These are phyloP conservation scores for Pachliopta kotzebuea DNA, from an alignment of 2,888 invertebrate species.

Conservation along the genomic window DNA sequence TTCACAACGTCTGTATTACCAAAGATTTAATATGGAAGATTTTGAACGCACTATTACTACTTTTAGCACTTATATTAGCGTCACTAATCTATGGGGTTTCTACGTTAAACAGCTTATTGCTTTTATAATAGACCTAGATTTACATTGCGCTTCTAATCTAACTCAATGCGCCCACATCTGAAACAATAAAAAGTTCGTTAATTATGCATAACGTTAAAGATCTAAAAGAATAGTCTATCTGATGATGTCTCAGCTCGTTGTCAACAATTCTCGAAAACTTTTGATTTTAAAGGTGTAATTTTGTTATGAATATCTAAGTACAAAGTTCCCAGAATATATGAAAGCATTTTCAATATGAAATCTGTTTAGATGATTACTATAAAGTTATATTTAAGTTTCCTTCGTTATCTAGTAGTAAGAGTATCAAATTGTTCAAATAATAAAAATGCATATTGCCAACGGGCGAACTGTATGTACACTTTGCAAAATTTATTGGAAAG, in stretches of 20 bases:
- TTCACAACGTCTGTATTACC: conserved; percentile 31
- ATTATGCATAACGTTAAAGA: no score
- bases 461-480: neutral
- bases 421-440: neutral
- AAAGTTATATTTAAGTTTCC: no score
- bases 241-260: no score
- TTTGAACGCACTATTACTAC: conserved; percentile 40
- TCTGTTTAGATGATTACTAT: no score
- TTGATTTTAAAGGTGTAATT: neutral
- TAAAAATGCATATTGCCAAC: neutral
- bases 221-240: no score
- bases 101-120: conserved; percentile 62
- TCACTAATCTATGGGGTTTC: conserved; percentile 66
- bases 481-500: conserved; percentile 2
- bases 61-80: conserved; percentile 56
- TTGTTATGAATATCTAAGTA: neutral
- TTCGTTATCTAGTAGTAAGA: no score
- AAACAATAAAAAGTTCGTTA: conserved; percentile 49
- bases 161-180: conserved; percentile 48
- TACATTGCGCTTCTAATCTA: conserved; percentile 43
- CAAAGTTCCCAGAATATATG: neutral
- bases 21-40: conserved; percentile 58
- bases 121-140: conserved; percentile 67
- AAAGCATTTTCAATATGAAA: neutral
- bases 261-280: no score